A percentile compares a stretch with the other conserved stretches of the same genome.
Evolutionary conservation across 2,888 invertebrate species (phyloP).

Genomic region (Luffia ferchaultella): DNA sequence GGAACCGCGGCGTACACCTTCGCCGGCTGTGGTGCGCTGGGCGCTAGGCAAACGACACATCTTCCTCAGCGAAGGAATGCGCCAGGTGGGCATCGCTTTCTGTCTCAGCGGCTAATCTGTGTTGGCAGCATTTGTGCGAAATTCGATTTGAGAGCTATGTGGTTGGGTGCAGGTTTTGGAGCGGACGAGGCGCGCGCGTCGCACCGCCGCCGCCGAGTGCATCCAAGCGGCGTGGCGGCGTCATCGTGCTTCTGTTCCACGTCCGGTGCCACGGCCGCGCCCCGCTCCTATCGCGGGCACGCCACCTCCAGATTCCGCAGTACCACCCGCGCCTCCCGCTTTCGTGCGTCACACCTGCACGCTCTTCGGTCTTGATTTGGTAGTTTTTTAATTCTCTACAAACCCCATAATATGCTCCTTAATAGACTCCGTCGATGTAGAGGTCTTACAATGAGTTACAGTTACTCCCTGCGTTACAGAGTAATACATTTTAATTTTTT

Average conservation of each 20-base stretch:
- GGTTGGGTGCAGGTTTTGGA: constrained; percentile 76
- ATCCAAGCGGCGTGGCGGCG: constrained; percentile 90
- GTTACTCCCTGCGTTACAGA: no score
- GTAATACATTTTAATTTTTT: no score
- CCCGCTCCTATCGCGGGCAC: constrained; percentile 18
- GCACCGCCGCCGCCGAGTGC: constrained; percentile 76
- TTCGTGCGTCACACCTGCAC: constrained; percentile 92
- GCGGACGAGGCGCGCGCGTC: constrained; percentile 77
- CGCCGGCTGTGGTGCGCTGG: constrained; percentile 74
- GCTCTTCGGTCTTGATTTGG: constrained; percentile 85
- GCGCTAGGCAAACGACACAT: constrained; percentile 92
- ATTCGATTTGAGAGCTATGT: neutral
- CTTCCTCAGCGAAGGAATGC: constrained; percentile 91
- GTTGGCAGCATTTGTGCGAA: no score
- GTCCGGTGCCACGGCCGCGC: constrained; percentile 36
- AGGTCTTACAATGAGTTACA: no score
- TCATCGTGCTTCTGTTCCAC: constrained; percentile 66
- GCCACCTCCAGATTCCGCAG: constrained; percentile 10
- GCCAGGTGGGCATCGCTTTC: constrained; percentile 76
- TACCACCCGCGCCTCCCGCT: constrained; percentile 52
- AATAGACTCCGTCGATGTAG: no score
- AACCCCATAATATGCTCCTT: no score
- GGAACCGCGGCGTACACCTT: constrained; percentile 80
- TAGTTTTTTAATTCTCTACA: no score
- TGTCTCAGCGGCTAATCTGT: no score